These are phyloP conservation scores for Anabacerthia variegaticeps DNA, from an alignment of 2,797 vertebrate species.

Conservation along the genomic window DNA sequence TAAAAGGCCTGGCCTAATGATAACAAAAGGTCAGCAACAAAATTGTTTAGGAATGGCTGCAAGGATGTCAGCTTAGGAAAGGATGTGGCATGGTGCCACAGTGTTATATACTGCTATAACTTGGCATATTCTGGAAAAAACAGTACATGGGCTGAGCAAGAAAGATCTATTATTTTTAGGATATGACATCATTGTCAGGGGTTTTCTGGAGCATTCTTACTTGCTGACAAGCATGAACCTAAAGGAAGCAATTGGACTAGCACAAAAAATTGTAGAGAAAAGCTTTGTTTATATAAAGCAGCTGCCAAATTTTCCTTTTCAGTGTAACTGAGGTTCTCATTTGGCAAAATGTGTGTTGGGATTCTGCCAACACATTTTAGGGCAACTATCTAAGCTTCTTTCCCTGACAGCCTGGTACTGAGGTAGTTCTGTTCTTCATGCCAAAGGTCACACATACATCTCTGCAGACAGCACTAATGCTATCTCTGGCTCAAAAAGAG, in stretches of 20 bases:
- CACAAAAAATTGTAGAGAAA: conserved; percentile 22
- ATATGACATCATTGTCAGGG: conserved; percentile 24
- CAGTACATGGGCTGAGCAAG: not conserved
- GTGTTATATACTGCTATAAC: not conserved
- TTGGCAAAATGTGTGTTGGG: not conserved
- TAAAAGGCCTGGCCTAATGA: not conserved
- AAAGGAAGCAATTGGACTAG: conserved; percentile 11
- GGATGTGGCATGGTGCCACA: not conserved
- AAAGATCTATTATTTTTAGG: conserved; percentile 27
- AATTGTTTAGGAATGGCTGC: not conserved
- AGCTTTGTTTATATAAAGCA: conserved; percentile 22
- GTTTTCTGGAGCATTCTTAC: conserved; percentile 30
- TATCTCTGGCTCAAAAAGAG: conserved; percentile 6
- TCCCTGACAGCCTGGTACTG: not conserved
- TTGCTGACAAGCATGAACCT: conserved; percentile 24
- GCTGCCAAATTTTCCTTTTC: conserved; percentile 34
- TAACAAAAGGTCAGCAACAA: not conserved
- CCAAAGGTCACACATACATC: conserved; percentile 2
- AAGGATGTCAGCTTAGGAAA: not conserved
- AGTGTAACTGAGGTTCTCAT: conserved; percentile 24
- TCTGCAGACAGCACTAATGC: not conserved
- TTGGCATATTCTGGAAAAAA: not conserved
- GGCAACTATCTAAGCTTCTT: not conserved
- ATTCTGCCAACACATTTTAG: conserved; percentile 5
- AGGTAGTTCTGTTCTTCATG: not conserved